A percentile compares a stretch with the other conserved stretches of the same genome.
phyloP scores from a whole-genome alignment of 2,113 vertebrate genomes.

The Sarotherodon lohbergeri region DNA sequence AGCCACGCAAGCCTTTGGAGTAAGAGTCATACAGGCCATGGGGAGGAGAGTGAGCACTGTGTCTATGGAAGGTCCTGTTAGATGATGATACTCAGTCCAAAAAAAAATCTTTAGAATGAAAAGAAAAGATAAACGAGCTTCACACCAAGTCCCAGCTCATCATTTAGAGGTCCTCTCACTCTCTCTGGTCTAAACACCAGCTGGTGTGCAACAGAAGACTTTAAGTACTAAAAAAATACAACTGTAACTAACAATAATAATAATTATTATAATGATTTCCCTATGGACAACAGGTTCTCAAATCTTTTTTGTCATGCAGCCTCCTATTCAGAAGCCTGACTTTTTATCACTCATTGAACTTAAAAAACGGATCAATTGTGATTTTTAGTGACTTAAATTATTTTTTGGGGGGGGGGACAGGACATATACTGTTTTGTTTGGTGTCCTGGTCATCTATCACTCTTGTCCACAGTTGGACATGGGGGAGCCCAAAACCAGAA shows the following conservation, averaged over 20 bases:
- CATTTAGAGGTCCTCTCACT: neutral
- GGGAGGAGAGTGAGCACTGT: neutral
- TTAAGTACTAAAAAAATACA: neutral
- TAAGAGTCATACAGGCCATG: neutral
- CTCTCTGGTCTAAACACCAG: neutral
- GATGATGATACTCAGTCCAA: neutral
- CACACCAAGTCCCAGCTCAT: neutral
- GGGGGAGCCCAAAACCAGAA: neutral
- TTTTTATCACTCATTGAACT: neutral
- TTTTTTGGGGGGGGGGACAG: rapidly evolving
- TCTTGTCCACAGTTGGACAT: neutral
- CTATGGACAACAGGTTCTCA: neutral
- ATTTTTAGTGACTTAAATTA: neutral
- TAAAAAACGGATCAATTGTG: neutral
- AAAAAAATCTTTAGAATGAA: too few relatives aligned
- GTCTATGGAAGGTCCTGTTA: neutral
- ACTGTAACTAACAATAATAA: neutral
- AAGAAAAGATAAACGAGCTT: neutral
- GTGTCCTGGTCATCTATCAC: rapidly evolving
- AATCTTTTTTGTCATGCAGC: neutral
- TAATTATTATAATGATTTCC: rapidly evolving
- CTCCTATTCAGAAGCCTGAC: neutral
- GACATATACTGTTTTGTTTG: neutral
- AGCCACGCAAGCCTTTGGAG: neutral
- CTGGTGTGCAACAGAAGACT: neutral